Percentiles rank a stretch among this genome's conserved stretches.
Conservation (phyloP, 2,888 invertebrate genomes). For the Lamellibrachia satsuma region DNA sequence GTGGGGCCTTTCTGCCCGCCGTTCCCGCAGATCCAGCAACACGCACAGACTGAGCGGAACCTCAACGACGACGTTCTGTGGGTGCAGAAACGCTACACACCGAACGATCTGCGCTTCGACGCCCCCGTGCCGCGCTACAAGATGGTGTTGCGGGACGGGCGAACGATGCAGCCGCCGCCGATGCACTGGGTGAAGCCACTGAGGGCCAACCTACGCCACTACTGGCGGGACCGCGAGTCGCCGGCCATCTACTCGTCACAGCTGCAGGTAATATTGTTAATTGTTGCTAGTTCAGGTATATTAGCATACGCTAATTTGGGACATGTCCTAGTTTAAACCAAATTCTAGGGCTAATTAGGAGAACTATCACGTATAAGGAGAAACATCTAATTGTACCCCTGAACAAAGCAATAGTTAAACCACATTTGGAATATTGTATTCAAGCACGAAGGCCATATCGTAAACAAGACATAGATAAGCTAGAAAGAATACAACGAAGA, state of each 20-base stretch:
- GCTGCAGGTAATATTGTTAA: background rate
- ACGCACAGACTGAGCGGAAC: background rate
- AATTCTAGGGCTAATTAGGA: too few relatives aligned
- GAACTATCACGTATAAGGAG: too few relatives aligned
- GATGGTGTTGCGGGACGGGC: slow-evolving; percentile 44
- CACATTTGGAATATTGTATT: too few relatives aligned
- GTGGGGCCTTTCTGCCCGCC: background rate
- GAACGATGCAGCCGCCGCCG: slow-evolving; percentile 43
- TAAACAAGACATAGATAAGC: too few relatives aligned
- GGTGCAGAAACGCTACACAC: slow-evolving; percentile 58
- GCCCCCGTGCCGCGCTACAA: slow-evolving; percentile 60
- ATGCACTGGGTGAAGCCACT: slow-evolving; percentile 22
- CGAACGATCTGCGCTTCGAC: slow-evolving; percentile 55
- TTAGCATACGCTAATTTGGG: too few relatives aligned
- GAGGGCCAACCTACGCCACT: background rate
- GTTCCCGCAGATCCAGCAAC: background rate
- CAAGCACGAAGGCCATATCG: too few relatives aligned
- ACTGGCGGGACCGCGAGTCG: slow-evolving; percentile 25
- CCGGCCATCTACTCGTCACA: slow-evolving; percentile 5
- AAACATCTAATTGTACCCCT: too few relatives aligned
- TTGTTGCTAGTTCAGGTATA: too few relatives aligned
- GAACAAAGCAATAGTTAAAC: too few relatives aligned
- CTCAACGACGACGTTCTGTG: slow-evolving; percentile 51
- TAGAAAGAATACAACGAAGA: too few relatives aligned
- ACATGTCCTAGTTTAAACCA: too few relatives aligned